phyloP scores from a whole-genome alignment of 2,797 vertebrate genomes.

The Etheostoma perlongum region DNA sequence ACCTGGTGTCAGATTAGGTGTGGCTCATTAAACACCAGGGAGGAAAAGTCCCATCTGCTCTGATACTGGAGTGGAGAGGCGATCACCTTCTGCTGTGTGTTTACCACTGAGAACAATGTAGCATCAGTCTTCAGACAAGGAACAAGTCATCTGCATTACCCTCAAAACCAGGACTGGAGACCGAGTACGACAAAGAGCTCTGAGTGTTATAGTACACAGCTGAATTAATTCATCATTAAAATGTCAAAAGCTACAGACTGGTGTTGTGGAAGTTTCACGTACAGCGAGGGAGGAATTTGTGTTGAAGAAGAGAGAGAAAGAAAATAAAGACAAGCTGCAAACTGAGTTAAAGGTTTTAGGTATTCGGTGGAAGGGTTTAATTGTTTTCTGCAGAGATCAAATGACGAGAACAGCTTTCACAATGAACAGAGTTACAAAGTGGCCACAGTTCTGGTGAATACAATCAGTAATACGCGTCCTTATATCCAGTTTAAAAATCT shows the following conservation, averaged over 20 bases:
- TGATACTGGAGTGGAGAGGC: background rate
- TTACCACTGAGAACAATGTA: background rate
- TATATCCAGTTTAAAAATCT: no score
- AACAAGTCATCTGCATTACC: background rate
- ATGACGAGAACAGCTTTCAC: no score
- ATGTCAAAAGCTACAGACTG: background rate
- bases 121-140: background rate
- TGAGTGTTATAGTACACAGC: background rate
- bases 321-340: no score
- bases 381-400: no score
- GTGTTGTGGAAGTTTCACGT: no score
- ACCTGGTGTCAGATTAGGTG: conserved; percentile 35
- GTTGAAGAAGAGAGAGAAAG: no score
- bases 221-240: background rate
- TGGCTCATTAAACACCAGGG: conserved; percentile 41
- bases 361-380: no score
- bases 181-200: background rate
- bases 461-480: no score
- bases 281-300: no score
- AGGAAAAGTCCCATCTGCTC: conserved; percentile 18
- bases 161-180: background rate
- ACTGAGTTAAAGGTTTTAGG: no score
- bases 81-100: background rate
- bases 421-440: no score
- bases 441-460: no score